Percentiles rank a stretch among this genome's conserved stretches.
Conservation (phyloP, 2,797 vertebrate genomes). For the Sebastes miniatus region DNA sequence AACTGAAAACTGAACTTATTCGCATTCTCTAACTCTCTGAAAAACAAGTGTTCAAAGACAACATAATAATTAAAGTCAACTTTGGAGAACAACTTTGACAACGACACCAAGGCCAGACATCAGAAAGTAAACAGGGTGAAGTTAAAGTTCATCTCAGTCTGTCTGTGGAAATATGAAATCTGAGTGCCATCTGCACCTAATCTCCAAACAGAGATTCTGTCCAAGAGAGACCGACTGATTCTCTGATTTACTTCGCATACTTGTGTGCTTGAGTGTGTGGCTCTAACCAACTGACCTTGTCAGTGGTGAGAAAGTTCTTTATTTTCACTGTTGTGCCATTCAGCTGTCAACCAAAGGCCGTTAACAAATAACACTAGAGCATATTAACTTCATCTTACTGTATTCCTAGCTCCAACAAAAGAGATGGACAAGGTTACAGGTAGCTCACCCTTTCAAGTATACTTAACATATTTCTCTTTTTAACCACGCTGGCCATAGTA, state of each 20-base stretch:
- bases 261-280: slow-evolving; percentile 19
- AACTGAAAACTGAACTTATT: neutral
- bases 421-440: slow-evolving; percentile 52
- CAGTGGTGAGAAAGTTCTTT: slow-evolving; percentile 64
- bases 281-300: slow-evolving; percentile 72
- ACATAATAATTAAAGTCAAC: slow-evolving; percentile 21
- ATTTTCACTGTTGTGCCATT: slow-evolving; percentile 68
- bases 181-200: slow-evolving; percentile 73
- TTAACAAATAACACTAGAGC: slow-evolving; percentile 63
- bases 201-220: slow-evolving; percentile 69
- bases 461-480: neutral
- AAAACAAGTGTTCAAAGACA: slow-evolving; percentile 2
- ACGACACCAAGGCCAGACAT: slow-evolving; percentile 49
- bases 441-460: slow-evolving; percentile 20
- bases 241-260: slow-evolving; percentile 52
- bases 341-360: slow-evolving; percentile 64
- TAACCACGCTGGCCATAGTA: neutral
- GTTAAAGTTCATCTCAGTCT: slow-evolving; percentile 57
- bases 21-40: neutral
- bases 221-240: slow-evolving; percentile 68
- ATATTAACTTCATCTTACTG: slow-evolving; percentile 64
- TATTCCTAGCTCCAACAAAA: slow-evolving; percentile 50
- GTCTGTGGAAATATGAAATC: slow-evolving; percentile 74
- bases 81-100: slow-evolving; percentile 47
- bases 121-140: slow-evolving; percentile 51